Percentiles rank a stretch among this genome's conserved stretches.
phyloP scores from a whole-genome alignment of 2,797 vertebrate genomes.

The Spea hammondii region DNA sequence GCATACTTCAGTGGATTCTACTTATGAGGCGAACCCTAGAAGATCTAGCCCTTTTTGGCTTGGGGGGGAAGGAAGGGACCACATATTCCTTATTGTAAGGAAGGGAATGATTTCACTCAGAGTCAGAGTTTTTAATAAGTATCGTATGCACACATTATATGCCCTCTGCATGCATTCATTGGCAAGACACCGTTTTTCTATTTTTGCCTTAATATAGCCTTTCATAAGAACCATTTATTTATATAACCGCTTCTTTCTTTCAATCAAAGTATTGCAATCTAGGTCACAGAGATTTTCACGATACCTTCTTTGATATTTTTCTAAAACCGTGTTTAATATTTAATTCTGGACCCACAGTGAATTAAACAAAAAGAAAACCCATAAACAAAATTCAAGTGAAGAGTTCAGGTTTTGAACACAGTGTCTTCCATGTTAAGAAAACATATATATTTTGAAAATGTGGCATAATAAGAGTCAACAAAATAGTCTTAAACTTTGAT shows the following conservation, averaged over 20 bases:
- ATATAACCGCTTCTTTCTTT: not conserved
- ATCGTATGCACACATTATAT: not conserved
- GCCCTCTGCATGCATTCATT: not conserved
- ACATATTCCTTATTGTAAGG: no score
- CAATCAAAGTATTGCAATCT: constrained; percentile 3
- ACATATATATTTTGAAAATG: no score
- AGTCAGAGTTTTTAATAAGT: no score
- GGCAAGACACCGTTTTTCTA: not conserved
- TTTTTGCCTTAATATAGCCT: not conserved
- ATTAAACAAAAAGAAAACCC: not conserved
- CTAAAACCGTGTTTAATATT: not conserved
- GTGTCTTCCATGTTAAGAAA: no score
- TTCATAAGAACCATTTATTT: not conserved
- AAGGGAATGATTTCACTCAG: no score
- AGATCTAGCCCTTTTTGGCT: no score
- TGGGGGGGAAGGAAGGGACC: no score
- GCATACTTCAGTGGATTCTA: no score
- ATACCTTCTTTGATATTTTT: not conserved
- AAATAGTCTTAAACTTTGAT: no score
- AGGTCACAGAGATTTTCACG: not conserved
- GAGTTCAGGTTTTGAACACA: no score
- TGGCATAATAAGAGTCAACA: no score
- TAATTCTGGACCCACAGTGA: not conserved
- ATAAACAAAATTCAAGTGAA: not conserved
- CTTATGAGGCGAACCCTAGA: no score